phyloP scores from a whole-genome alignment of 64 coral and sea anemone genomes.

The Pocillopora damicornis region DNA sequence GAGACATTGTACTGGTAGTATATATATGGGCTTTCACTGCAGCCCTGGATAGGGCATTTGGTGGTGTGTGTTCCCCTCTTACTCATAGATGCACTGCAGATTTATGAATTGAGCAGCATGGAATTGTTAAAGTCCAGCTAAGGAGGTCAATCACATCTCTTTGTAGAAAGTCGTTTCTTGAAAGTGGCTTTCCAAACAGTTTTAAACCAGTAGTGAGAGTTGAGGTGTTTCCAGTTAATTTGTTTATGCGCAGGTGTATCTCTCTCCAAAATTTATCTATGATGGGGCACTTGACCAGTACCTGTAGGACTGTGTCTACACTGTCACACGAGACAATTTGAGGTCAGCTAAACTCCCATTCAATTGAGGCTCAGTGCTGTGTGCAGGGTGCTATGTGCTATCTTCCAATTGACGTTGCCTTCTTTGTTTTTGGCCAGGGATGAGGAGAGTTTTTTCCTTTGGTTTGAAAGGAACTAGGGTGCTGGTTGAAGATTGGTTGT shows the following conservation, averaged over 20 bases:
- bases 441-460: background rate
- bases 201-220: background rate
- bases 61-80: too few relatives aligned
- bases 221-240: background rate
- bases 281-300: background rate
- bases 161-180: background rate
- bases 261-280: background rate
- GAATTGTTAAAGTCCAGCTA: background rate
- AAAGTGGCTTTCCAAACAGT: background rate
- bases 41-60: too few relatives aligned
- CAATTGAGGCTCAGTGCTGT: background rate
- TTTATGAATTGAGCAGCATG: background rate
- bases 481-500: background rate
- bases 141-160: background rate
- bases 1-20: too few relatives aligned
- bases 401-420: background rate
- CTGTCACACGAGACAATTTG: background rate
- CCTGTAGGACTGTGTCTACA: background rate
- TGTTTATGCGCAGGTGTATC: background rate
- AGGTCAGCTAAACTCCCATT: background rate
- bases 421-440: background rate
- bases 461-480: background rate
- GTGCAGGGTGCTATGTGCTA: background rate
- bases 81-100: background rate
- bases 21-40: too few relatives aligned